Percentiles rank a stretch among this genome's conserved stretches.
These are phyloP conservation scores for Mythimna loreyi DNA, from an alignment of 2,888 invertebrate species.

Conservation along the genomic window DNA sequence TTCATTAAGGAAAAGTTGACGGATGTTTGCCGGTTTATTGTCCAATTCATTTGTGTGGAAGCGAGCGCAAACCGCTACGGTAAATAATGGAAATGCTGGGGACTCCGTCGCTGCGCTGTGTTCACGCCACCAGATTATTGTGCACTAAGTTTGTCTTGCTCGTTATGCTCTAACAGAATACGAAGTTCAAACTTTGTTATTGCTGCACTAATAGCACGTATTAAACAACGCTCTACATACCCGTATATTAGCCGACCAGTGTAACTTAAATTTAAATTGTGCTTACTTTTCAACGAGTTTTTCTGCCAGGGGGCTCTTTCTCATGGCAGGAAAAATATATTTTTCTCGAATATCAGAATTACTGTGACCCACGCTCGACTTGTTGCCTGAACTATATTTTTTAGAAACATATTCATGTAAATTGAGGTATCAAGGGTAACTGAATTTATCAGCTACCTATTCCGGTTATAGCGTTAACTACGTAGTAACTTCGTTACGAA, in stretches of 20 bases:
- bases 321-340: too few species aligned
- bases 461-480: conserved; percentile 25
- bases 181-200: conserved; percentile 76
- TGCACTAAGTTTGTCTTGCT: conserved; percentile 81
- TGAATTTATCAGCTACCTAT: conserved; percentile 27
- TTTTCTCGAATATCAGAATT: background rate
- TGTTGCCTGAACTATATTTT: conserved; percentile 18
- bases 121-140: conserved; percentile 80
- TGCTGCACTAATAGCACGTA: conserved; percentile 62
- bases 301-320: background rate
- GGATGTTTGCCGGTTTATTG: conserved; percentile 81
- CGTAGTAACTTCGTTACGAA: conserved; percentile 26
- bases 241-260: conserved; percentile 25
- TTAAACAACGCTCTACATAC: conserved; percentile 50
- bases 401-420: conserved; percentile 22
- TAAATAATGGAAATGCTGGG: conserved; percentile 80
- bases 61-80: conserved; percentile 76
- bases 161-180: conserved; percentile 77
- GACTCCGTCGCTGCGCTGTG: conserved; percentile 72
- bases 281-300: background rate
- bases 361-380: background rate
- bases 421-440: conserved; percentile 25
- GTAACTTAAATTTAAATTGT: conserved; percentile 3
- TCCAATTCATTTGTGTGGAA: conserved; percentile 83
- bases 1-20: conserved; percentile 82